These are phyloP conservation scores for Numenius arquata DNA, from an alignment of 2,113 vertebrate species.

Conservation along the genomic window DNA sequence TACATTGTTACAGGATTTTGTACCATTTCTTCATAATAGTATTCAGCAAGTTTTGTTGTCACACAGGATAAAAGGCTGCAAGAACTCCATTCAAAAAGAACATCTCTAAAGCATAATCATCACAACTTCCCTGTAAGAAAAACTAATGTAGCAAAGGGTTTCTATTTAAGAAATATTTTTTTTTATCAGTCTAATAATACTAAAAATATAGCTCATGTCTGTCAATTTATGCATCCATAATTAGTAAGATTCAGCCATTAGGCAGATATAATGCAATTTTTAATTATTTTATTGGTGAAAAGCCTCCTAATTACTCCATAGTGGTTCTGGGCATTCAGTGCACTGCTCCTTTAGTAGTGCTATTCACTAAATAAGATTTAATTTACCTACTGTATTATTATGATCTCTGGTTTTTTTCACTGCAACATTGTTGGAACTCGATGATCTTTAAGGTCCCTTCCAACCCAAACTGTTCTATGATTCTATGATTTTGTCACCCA, in stretches of 20 bases:
- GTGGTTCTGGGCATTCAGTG: neutral
- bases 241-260: neutral
- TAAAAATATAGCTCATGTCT: neutral
- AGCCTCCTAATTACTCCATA: neutral
- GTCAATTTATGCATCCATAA: neutral
- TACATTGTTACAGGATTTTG: neutral
- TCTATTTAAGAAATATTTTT: neutral
- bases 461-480: too few species aligned
- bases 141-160: neutral
- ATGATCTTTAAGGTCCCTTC: too few species aligned
- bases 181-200: neutral
- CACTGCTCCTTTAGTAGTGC: neutral
- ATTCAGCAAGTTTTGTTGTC: neutral
- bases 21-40: neutral
- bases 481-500: neutral
- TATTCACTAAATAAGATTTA: neutral
- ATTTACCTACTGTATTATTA: neutral
- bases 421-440: neutral
- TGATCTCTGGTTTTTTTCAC: neutral
- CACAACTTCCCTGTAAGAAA: neutral
- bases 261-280: neutral
- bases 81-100: neutral
- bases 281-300: conserved; percentile 9
- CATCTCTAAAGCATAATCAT: neutral
- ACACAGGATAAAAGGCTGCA: neutral